These are phyloP conservation scores for Melanotus villosus DNA, from an alignment of 2,888 invertebrate genomes.

Conservation along the genomic window DNA sequence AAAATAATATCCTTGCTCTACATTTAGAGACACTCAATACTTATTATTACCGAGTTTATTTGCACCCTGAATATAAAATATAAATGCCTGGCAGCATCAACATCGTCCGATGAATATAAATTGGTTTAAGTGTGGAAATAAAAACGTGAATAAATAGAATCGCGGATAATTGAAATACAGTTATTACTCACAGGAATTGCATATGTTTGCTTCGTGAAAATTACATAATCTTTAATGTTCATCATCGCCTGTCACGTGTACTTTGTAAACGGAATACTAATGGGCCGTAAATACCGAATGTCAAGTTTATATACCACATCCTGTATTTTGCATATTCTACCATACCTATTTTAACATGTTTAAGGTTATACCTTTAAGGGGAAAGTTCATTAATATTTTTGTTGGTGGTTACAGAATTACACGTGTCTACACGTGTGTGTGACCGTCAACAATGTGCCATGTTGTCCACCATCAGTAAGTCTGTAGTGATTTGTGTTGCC, in stretches of 20 bases:
- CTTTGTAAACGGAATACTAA: background rate
- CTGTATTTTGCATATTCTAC: background rate
- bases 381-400: background rate
- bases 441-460: constrained; percentile 85
- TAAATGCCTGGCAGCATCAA: background rate
- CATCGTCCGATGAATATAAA: no score
- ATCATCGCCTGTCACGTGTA: constrained; percentile 4
- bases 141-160: no score
- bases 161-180: background rate
- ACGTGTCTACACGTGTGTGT: constrained; percentile 93
- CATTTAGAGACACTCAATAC: background rate
- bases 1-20: constrained; percentile 32
- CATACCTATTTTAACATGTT: background rate
- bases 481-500: constrained; percentile 31
- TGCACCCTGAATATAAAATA: background rate
- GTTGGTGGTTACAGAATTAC: constrained; percentile 80
- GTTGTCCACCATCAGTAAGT: constrained; percentile 87
- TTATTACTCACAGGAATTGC: background rate
- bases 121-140: no score
- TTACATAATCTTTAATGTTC: background rate
- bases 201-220: background rate
- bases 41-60: background rate
- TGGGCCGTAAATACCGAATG: background rate
- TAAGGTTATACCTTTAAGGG: background rate
- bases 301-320: constrained; percentile 1